Evolutionary conservation across 2,888 invertebrate species (phyloP).

Genomic region (Dryomyza anilis): DNA sequence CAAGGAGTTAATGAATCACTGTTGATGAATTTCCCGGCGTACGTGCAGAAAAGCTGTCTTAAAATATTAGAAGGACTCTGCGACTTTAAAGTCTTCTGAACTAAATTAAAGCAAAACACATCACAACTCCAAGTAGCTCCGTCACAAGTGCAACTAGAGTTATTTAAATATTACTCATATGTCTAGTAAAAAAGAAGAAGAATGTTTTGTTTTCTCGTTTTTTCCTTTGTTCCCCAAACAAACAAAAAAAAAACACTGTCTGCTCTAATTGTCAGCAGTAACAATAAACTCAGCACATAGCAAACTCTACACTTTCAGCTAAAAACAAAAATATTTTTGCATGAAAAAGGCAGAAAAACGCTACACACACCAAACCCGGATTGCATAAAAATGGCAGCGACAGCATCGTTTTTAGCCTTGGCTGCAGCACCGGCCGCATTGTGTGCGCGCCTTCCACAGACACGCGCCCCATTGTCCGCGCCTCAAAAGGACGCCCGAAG

Average conservation of each 20-base stretch:
- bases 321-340: neutral
- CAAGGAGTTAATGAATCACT: no score
- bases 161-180: no score
- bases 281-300: neutral
- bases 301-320: neutral
- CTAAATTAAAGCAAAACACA: no score
- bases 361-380: neutral
- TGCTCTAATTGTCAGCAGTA: neutral
- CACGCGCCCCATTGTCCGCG: neutral
- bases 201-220: neutral
- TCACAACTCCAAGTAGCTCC: no score
- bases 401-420: constrained; percentile 5
- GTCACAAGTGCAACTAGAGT: no score
- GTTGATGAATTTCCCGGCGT: no score
- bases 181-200: no score
- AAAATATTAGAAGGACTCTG: no score
- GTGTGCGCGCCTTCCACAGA: no score
- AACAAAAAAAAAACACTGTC: constrained; percentile 14
- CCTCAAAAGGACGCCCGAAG: neutral
- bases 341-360: neutral
- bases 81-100: no score
- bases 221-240: neutral
- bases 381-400: neutral
- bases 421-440: no score
- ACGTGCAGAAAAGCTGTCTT: no score